Evolutionary conservation across 2,113 vertebrate genomes (phyloP).

Genomic region (Isurus oxyrinchus): DNA sequence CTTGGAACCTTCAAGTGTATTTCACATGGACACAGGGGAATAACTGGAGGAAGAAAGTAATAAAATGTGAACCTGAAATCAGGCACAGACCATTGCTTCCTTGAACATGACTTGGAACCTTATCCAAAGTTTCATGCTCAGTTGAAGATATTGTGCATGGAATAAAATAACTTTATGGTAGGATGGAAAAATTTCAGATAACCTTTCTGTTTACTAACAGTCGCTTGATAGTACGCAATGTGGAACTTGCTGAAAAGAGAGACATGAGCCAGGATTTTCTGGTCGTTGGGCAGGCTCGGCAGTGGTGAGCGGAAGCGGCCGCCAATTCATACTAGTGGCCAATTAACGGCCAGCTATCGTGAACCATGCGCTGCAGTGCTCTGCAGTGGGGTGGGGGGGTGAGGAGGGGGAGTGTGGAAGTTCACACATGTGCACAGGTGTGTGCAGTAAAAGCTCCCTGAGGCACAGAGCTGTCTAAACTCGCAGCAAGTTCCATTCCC

Average conservation of each 20-base stretch:
- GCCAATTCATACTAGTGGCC: no score
- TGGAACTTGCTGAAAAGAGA: no score
- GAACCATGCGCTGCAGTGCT: no score
- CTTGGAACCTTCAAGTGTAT: constrained; percentile 89
- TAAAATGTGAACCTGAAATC: constrained; percentile 15
- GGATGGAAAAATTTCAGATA: neutral
- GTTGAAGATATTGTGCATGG: neutral
- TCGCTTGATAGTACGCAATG: no score
- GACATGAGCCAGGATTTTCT: no score
- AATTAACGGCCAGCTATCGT: no score
- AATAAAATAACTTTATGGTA: neutral
- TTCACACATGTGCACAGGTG: no score
- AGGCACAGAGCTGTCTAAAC: neutral
- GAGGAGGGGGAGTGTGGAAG: no score
- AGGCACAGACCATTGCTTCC: neutral
- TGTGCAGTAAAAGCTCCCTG: no score
- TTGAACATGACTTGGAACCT: neutral
- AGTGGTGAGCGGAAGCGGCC: no score
- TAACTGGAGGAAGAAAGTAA: constrained; percentile 96
- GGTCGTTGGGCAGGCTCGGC: no score
- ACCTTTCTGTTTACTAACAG: neutral
- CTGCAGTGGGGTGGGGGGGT: no score
- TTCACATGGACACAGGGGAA: constrained; percentile 97
- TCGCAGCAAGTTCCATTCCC: neutral
- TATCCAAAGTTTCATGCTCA: neutral